phyloP scores from a whole-genome alignment of 2,888 invertebrate species.

The Spicauda simplicius region DNA sequence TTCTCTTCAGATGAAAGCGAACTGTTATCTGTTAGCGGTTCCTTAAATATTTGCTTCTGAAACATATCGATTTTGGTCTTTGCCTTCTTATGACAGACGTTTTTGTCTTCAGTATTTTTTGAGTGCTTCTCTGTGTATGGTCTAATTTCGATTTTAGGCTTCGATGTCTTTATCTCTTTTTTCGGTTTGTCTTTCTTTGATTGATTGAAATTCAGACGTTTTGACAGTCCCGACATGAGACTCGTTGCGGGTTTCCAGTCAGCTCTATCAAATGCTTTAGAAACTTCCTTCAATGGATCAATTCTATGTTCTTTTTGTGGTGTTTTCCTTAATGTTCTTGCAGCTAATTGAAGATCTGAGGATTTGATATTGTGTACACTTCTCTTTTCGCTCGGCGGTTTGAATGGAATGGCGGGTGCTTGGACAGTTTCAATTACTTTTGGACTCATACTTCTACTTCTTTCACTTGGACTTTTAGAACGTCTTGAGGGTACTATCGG shows the following conservation, averaged over 20 bases:
- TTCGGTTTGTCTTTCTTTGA: constrained; percentile 66
- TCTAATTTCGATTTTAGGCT: constrained; percentile 74
- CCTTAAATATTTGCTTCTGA: constrained; percentile 75
- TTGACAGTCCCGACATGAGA: constrained; percentile 69
- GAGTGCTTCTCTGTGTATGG: constrained; percentile 71
- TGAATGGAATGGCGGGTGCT: constrained; percentile 49
- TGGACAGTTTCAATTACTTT: background rate
- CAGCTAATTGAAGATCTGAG: constrained; percentile 65
- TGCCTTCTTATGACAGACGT: constrained; percentile 73
- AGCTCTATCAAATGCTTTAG: constrained; percentile 39
- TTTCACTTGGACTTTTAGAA: constrained; percentile 6
- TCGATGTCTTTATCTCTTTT: constrained; percentile 48
- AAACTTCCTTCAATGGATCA: constrained; percentile 40
- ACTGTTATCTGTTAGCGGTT: constrained; percentile 72
- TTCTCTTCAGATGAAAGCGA: constrained; percentile 62
- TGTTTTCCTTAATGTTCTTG: constrained; percentile 61
- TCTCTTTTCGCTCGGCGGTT: constrained; percentile 53
- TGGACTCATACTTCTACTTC: constrained; percentile 8
- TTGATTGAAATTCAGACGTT: constrained; percentile 69
- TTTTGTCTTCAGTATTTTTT: constrained; percentile 67
- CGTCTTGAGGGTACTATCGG: constrained; percentile 1
- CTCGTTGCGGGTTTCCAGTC: constrained; percentile 53
- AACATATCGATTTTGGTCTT: constrained; percentile 80
- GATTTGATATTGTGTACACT: constrained; percentile 68
- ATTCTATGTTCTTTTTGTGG: constrained; percentile 38